A percentile compares a stretch with the other conserved stretches of the same genome.
phyloP scores from a whole-genome alignment of 1,140 invertebrate genomes.

The Neoseiulus cucumeris region DNA sequence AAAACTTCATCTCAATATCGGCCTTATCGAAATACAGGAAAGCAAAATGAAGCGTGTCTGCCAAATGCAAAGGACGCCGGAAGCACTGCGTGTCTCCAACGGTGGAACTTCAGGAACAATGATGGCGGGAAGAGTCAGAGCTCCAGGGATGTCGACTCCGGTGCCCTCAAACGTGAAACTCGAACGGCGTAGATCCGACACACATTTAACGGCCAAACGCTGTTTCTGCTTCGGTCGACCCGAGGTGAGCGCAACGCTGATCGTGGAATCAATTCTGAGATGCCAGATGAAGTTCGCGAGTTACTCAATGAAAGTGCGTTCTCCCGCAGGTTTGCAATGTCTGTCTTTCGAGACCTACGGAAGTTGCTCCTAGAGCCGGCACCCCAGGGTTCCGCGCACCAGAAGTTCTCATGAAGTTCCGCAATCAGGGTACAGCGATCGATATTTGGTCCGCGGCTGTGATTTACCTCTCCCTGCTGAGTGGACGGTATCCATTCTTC shows the following conservation, averaged over 20 bases:
- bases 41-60: background rate
- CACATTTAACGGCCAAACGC: background rate
- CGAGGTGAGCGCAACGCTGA: background rate
- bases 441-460: constrained; percentile 77
- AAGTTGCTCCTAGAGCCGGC: constrained; percentile 52
- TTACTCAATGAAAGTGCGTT: too few relatives aligned
- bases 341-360: constrained; percentile 37
- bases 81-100: background rate
- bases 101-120: background rate
- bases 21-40: background rate
- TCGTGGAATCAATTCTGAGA: too few relatives aligned
- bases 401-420: constrained; percentile 58
- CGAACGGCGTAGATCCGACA: background rate
- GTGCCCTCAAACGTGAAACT: background rate
- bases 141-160: background rate
- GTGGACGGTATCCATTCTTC: constrained; percentile 61
- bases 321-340: constrained; percentile 15
- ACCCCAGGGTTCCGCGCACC: constrained; percentile 75
- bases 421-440: constrained; percentile 54
- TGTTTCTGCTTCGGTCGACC: constrained; percentile 10
- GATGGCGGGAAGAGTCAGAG: background rate
- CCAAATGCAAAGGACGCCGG: background rate
- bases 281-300: too few relatives aligned
- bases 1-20: too few relatives aligned
- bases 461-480: constrained; percentile 56